phyloP scores from a whole-genome alignment of 2,797 vertebrate species.

The Linurgus olivaceus region DNA sequence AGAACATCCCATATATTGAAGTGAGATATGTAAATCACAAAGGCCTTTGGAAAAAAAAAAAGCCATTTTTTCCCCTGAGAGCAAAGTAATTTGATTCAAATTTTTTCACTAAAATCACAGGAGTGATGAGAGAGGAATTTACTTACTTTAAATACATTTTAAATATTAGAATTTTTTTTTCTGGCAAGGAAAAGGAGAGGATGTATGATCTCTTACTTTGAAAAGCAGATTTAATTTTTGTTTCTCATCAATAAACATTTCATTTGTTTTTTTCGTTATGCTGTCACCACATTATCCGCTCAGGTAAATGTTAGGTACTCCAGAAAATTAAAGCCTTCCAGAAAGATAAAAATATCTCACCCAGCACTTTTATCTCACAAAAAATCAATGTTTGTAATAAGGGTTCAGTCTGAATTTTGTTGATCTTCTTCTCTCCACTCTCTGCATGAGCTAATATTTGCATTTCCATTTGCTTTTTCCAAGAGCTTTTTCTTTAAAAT shows the following conservation, averaged over 20 bases:
- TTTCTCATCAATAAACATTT: neutral
- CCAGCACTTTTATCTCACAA: neutral
- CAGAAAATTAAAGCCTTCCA: neutral
- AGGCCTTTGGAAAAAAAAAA: neutral
- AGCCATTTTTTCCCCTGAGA: neutral
- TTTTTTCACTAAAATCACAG: neutral
- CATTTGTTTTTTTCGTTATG: neutral
- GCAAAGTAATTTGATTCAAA: neutral
- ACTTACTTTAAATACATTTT: neutral
- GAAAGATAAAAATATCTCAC: neutral
- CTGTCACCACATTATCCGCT: neutral
- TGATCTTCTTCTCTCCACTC: neutral
- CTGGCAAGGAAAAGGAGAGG: neutral
- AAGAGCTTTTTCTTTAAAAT: neutral
- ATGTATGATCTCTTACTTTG: neutral
- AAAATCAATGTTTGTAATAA: neutral
- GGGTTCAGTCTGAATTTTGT: neutral
- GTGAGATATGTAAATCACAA: neutral
- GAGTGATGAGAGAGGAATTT: neutral
- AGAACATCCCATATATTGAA: neutral
- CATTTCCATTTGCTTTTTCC: neutral
- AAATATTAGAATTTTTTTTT: neutral
- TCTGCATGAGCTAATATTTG: neutral
- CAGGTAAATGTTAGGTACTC: neutral
- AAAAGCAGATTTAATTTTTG: neutral